Conservation (phyloP, 2,113 vertebrate genomes). For the Pterocles orientalis region DNA sequence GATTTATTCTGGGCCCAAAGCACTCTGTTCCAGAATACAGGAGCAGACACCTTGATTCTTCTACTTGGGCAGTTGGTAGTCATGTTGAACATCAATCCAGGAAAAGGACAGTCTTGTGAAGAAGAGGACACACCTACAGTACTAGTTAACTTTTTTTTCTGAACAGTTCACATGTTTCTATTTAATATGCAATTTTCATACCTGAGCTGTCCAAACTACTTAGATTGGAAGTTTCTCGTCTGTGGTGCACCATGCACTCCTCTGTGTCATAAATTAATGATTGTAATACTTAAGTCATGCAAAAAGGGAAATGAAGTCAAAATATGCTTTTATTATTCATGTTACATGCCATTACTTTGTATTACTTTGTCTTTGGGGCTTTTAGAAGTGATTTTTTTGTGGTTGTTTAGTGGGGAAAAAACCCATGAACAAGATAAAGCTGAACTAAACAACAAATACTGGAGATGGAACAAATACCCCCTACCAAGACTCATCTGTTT, state of each 20-base stretch:
- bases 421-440: neutral
- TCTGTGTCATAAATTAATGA: neutral
- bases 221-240: neutral
- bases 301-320: neutral
- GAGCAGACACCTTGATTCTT: neutral
- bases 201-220: neutral
- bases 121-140: neutral
- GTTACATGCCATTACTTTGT: neutral
- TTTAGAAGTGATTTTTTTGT: neutral
- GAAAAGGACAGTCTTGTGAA: neutral
- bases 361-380: neutral
- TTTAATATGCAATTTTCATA: neutral
- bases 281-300: neutral
- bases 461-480: neutral
- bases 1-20: neutral
- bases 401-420: neutral
- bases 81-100: neutral
- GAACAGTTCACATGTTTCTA: neutral
- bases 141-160: neutral
- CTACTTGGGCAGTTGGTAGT: neutral
- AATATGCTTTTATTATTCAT: neutral
- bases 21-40: neutral
- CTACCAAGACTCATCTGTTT: neutral
- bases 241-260: neutral
- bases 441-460: neutral